Percentiles rank a stretch among this genome's conserved stretches.
Evolutionary conservation across 2,113 vertebrate species (phyloP).

Genomic region (Tiliqua scincoides): DNA sequence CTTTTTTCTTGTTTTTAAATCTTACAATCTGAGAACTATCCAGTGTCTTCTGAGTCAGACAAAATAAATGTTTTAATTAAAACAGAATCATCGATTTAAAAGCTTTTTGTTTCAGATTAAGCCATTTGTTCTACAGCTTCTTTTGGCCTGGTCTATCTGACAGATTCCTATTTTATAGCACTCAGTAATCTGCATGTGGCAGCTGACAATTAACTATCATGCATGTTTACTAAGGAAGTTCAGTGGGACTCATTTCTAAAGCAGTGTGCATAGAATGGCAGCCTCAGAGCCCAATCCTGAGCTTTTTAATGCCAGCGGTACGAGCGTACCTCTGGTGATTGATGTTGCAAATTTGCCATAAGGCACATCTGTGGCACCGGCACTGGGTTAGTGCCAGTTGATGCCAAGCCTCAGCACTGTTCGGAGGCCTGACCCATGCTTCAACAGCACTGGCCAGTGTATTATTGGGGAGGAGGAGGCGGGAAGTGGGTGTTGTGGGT

Average conservation of each 20-base stretch:
- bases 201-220: not conserved
- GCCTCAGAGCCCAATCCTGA: no score
- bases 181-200: not conserved
- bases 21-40: not conserved
- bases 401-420: no score
- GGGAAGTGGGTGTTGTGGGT: no score
- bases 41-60: not conserved
- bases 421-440: no score
- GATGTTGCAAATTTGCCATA: no score
- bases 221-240: not conserved
- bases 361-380: no score
- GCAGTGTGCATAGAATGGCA: not conserved
- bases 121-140: not conserved
- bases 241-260: not conserved
- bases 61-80: not conserved
- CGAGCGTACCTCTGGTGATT: no score
- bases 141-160: not conserved
- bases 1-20: not conserved
- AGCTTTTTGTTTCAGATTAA: not conserved
- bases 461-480: no score
- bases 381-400: no score
- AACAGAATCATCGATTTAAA: not conserved
- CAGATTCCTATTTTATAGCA: not conserved
- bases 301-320: no score
- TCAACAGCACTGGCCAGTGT: no score